Conservation (phyloP, 2,797 vertebrate species). For the Heteromormyrus szaboi region DNA sequence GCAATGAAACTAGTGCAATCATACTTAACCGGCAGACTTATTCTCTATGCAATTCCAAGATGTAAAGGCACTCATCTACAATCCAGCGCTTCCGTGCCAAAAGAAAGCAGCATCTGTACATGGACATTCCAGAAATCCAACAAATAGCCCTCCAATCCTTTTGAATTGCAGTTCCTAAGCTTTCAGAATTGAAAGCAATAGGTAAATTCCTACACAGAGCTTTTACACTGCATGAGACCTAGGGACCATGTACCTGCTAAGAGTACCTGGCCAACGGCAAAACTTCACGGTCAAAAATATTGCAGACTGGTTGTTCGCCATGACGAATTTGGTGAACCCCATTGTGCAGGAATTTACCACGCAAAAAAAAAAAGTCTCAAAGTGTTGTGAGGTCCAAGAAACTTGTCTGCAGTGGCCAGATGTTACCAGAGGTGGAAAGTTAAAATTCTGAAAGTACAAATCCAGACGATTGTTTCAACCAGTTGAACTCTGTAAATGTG, state of each 20-base stretch:
- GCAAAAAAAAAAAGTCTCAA: not conserved
- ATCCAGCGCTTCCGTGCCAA: not conserved
- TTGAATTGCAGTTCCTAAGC: not conserved
- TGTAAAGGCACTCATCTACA: slow-evolving; percentile 27
- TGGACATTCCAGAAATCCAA: not conserved
- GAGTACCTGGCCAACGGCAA: not conserved
- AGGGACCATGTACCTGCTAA: not conserved
- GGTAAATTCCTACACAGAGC: not conserved
- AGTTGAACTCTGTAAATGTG: not conserved
- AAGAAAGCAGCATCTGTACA: slow-evolving; percentile 38
- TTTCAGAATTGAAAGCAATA: not conserved
- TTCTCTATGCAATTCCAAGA: slow-evolving; percentile 28
- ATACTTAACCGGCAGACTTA: slow-evolving; percentile 6
- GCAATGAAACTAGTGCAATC: slow-evolving; percentile 29
- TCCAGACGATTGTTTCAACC: not conserved
- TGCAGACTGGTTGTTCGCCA: not conserved
- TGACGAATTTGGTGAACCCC: not conserved
- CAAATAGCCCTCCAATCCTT: not conserved
- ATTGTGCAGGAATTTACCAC: not conserved
- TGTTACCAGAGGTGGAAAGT: not conserved
- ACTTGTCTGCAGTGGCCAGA: not conserved
- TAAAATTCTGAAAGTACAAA: not conserved
- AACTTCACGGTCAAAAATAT: not conserved
- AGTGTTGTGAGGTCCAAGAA: not conserved
- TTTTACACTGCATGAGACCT: not conserved